These are phyloP conservation scores for Osmerus mordax DNA, from an alignment of 2,113 vertebrate genomes.

Conservation along the genomic window DNA sequence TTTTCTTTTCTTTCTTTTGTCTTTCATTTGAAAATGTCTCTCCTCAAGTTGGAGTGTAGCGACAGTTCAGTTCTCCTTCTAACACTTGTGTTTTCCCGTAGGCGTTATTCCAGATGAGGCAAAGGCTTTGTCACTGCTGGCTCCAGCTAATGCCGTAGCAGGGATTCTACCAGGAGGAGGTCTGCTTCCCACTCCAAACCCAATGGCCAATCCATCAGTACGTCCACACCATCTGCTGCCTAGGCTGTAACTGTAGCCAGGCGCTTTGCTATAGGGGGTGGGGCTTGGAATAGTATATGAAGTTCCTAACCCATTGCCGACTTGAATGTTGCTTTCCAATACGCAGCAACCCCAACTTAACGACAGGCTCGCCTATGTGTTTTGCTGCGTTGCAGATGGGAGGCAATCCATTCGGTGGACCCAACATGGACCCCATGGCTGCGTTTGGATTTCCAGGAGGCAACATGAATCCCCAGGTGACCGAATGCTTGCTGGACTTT, in stretches of 20 bases:
- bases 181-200: constrained; percentile 95
- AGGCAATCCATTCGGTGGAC: constrained; percentile 63
- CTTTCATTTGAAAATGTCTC: constrained; percentile 37
- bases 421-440: constrained; percentile 65
- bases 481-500: neutral
- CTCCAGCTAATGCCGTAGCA: constrained; percentile 97
- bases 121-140: constrained; percentile 97
- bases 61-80: constrained; percentile 63
- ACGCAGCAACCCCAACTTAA: neutral
- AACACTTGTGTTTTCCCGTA: constrained; percentile 79
- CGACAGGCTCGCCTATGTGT: neutral
- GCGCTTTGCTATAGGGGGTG: neutral
- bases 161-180: constrained; percentile 95
- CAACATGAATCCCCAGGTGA: constrained; percentile 72
- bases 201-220: constrained; percentile 82
- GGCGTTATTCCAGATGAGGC: constrained; percentile 99
- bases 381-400: constrained; percentile 53
- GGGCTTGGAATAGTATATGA: neutral
- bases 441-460: constrained; percentile 66
- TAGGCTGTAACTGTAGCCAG: no score
- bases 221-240: neutral
- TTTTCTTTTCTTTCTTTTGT: constrained; percentile 10
- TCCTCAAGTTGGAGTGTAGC: constrained; percentile 68
- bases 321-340: neutral
- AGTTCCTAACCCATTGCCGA: neutral